Conservation (phyloP, 1,140 invertebrate genomes). For the Rhysida immarginata region DNA sequence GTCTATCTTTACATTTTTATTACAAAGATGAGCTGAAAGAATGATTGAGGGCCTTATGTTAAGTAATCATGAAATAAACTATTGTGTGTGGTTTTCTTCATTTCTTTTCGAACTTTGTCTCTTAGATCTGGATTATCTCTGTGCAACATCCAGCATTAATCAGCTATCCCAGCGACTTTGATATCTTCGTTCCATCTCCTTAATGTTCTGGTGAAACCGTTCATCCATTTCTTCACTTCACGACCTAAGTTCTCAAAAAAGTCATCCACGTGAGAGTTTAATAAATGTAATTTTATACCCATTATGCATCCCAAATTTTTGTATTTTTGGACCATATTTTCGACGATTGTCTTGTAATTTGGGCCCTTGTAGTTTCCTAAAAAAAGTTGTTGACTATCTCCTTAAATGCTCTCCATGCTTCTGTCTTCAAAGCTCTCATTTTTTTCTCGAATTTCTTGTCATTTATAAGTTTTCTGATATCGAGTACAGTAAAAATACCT, state of each 20-base stretch:
- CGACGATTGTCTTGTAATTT: conserved; percentile 9
- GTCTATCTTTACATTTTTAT: neutral
- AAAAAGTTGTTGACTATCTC: too few relatives aligned
- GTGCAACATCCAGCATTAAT: neutral
- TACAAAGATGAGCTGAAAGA: too few relatives aligned
- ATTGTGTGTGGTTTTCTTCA: neutral
- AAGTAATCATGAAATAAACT: neutral
- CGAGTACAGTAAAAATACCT: conserved; percentile 17
- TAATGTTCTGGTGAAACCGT: conserved; percentile 14
- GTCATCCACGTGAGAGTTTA: conserved; percentile 12
- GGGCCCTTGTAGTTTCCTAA: conserved; percentile 11
- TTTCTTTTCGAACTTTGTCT: neutral
- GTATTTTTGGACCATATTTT: conserved; percentile 11
- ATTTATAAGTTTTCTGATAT: conserved; percentile 21
- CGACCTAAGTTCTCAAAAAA: conserved; percentile 12
- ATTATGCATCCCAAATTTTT: conserved; percentile 13
- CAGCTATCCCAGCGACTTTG: conserved; percentile 7
- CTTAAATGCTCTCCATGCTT: conserved; percentile 11
- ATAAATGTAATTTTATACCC: conserved; percentile 14
- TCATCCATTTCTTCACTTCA: conserved; percentile 12
- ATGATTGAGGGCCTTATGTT: too few relatives aligned
- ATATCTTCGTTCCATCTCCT: conserved; percentile 10
- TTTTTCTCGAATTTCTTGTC: conserved; percentile 14
- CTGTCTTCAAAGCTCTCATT: conserved; percentile 10
- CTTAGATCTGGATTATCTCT: neutral